Evolutionary conservation across 2,113 vertebrate species (phyloP).

Genomic region (Pseudolaguvia tuberculata): DNA sequence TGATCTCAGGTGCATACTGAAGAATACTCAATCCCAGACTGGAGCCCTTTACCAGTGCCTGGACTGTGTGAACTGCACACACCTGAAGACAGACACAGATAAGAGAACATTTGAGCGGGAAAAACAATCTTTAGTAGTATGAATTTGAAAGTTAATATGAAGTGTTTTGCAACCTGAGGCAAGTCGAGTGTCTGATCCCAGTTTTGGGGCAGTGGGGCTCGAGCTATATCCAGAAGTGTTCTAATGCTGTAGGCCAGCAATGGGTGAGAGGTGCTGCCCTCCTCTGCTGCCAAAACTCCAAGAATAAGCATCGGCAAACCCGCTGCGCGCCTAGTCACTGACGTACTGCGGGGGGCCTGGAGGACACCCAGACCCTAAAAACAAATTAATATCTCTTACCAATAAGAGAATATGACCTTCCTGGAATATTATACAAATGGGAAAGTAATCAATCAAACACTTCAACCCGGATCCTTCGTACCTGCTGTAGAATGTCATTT

Average conservation of each 20-base stretch:
- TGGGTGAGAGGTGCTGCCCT: conserved; percentile 57
- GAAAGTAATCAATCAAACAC: not conserved
- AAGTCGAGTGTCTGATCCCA: conserved; percentile 86
- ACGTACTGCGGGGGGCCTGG: conserved; percentile 69
- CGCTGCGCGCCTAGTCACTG: conserved; percentile 76
- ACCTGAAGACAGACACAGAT: conserved; percentile 65
- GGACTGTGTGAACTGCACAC: conserved; percentile 79
- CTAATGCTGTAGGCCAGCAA: conserved; percentile 70
- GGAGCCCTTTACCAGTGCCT: conserved; percentile 73
- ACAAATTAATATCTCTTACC: not conserved
- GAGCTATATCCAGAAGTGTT: conserved; percentile 67
- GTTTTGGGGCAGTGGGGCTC: conserved; percentile 57
- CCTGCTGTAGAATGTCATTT: conserved; percentile 68
- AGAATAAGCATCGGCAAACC: conserved; percentile 84
- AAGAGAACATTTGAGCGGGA: not conserved
- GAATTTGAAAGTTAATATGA: not conserved
- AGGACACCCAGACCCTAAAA: conserved; percentile 71
- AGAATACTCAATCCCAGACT: conserved; percentile 70
- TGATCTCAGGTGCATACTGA: conserved; percentile 64
- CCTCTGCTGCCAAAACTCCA: conserved; percentile 73
- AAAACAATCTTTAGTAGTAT: not conserved
- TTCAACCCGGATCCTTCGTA: conserved; percentile 44
- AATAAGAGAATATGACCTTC: not conserved
- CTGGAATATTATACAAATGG: not conserved
- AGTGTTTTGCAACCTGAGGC: conserved; percentile 68